Conservation (phyloP, 2,888 invertebrate genomes). For the Mythimna impura region DNA sequence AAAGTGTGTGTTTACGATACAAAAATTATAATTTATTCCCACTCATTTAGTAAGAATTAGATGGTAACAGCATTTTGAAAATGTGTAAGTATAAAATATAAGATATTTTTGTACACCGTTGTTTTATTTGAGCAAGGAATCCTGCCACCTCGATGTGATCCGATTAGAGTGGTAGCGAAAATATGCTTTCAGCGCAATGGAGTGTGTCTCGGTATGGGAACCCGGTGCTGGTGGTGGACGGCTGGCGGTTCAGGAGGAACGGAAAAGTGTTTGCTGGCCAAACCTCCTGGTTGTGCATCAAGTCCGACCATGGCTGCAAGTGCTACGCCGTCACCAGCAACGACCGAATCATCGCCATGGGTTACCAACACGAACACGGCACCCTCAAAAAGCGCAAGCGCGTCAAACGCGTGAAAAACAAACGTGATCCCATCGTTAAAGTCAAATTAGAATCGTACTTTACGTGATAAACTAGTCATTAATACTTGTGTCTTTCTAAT, state of each 20-base stretch:
- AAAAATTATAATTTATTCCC: constrained; percentile 38
- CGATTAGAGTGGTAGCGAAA: constrained; percentile 63
- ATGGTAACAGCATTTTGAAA: constrained; percentile 43
- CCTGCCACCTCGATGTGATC: constrained; percentile 3
- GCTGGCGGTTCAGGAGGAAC: constrained; percentile 78
- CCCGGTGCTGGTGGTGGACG: constrained; percentile 80
- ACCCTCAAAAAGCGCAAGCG: constrained; percentile 63
- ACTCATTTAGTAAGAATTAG: constrained; percentile 33
- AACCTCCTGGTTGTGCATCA: constrained; percentile 82
- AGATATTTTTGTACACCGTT: constrained; percentile 60
- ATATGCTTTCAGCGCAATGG: constrained; percentile 82
- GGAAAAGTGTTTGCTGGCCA: constrained; percentile 61
- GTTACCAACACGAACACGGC: constrained; percentile 72
- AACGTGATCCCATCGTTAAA: constrained; percentile 16
- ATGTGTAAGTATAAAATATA: constrained; percentile 54
- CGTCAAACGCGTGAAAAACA: constrained; percentile 21
- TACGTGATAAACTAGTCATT: constrained; percentile 22
- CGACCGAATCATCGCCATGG: constrained; percentile 73
- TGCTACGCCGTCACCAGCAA: constrained; percentile 77
- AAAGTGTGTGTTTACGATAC: constrained; percentile 35
- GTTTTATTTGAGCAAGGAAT: constrained; percentile 57
- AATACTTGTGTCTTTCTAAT: constrained; percentile 3
- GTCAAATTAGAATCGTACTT: constrained; percentile 23
- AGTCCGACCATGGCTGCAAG: constrained; percentile 82
- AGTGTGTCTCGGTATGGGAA: constrained; percentile 80